Conservation (phyloP, 2,888 invertebrate genomes). For the Dendrolimus houi region DNA sequence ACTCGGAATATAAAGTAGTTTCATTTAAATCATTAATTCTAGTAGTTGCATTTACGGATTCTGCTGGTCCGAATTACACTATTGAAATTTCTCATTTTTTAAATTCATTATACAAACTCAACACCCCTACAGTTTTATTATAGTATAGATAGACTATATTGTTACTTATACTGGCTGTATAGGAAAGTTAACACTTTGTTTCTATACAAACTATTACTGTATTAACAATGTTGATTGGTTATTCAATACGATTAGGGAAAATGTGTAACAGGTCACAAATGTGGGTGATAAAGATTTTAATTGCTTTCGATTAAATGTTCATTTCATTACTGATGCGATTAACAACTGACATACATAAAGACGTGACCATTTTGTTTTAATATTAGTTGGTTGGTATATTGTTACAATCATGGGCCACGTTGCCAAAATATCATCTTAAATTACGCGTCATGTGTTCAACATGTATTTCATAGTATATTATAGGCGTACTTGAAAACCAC, state of each 20-base stretch:
- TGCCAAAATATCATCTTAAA: neutral
- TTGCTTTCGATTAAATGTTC: conserved; percentile 6
- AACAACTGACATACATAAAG: neutral
- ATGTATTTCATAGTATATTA: neutral
- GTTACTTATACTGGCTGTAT: too few species aligned
- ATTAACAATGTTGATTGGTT: neutral
- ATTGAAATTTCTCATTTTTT: too few species aligned
- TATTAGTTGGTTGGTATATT: neutral
- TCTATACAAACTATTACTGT: neutral
- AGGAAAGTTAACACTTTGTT: too few species aligned
- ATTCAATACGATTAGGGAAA: neutral
- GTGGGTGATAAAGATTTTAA: conserved; percentile 7
- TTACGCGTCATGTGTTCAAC: neutral
- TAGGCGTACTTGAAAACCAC: too few species aligned
- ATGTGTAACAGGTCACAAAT: conserved; percentile 8
- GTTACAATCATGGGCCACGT: neutral
- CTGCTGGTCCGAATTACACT: too few species aligned
- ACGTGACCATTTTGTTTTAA: neutral
- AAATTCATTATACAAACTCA: too few species aligned
- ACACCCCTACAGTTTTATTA: too few species aligned
- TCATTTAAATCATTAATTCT: too few species aligned
- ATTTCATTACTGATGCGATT: neutral
- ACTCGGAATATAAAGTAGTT: too few species aligned
- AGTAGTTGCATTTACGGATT: too few species aligned
- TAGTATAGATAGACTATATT: too few species aligned